Percentiles rank a stretch among this genome's conserved stretches.
Conservation (phyloP, 2,113 vertebrate species). For the Solenodon paradoxus region DNA sequence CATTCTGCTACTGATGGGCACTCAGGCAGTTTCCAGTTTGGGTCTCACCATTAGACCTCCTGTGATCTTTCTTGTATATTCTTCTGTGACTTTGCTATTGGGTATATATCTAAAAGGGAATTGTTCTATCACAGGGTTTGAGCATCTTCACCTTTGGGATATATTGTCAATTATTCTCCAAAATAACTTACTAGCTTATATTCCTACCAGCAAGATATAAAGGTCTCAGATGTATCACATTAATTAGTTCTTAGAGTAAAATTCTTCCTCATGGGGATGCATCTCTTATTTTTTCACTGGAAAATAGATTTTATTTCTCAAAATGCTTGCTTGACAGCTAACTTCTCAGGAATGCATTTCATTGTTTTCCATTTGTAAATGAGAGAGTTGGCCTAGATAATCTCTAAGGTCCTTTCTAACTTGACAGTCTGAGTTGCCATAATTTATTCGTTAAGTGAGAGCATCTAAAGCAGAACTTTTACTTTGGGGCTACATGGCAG, state of each 20-base stretch:
- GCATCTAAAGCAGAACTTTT: not conserved
- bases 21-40: not conserved
- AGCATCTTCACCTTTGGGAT: not conserved
- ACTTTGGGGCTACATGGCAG: not conserved
- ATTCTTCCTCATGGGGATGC: not conserved
- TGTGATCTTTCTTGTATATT: not conserved
- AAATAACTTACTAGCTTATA: constrained; percentile 15
- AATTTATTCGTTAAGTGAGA: constrained; percentile 34
- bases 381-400: not conserved
- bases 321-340: constrained; percentile 12
- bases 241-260: not conserved
- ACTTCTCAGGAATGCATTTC: constrained; percentile 26
- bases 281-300: not conserved
- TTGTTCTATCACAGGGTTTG: not conserved
- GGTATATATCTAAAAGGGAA: not conserved
- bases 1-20: not conserved
- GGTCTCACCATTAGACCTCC: not conserved
- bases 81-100: constrained; percentile 8
- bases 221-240: not conserved
- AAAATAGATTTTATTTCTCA: constrained; percentile 35
- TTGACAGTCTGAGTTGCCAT: constrained; percentile 15
- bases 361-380: constrained; percentile 40
- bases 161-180: not conserved
- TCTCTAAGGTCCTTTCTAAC: not conserved
- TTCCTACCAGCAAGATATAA: not conserved